These are phyloP conservation scores for Ephestia elutella DNA, from an alignment of 1,140 invertebrate species.

Conservation along the genomic window DNA sequence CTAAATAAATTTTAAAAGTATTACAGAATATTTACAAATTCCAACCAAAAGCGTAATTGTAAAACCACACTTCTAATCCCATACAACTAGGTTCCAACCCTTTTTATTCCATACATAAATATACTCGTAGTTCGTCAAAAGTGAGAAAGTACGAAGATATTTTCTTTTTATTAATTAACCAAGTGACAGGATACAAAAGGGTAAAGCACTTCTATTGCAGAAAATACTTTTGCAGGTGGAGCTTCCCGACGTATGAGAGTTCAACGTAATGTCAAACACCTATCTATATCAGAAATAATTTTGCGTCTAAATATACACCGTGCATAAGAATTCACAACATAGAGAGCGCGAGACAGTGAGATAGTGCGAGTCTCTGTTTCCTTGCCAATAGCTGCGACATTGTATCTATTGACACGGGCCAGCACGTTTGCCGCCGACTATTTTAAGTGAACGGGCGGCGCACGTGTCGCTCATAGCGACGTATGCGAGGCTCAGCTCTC, in stretches of 20 bases:
- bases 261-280: constrained; percentile 74
- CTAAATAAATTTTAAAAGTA: too few species aligned
- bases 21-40: too few species aligned
- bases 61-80: too few species aligned
- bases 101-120: too few species aligned
- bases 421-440: constrained; percentile 56
- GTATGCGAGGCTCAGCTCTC: constrained; percentile 21
- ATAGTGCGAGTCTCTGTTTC: constrained; percentile 70
- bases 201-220: neutral
- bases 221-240: constrained; percentile 68
- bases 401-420: constrained; percentile 68
- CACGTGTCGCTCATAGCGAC: constrained; percentile 35
- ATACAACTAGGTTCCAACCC: too few species aligned
- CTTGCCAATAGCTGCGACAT: constrained; percentile 71
- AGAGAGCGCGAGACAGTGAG: constrained; percentile 69
- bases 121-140: too few species aligned
- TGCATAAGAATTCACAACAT: constrained; percentile 73
- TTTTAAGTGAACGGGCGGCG: constrained; percentile 53
- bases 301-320: constrained; percentile 70
- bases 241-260: constrained; percentile 69
- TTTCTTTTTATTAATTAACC: too few species aligned
- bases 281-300: constrained; percentile 74
- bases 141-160: too few species aligned
- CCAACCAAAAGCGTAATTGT: too few species aligned
- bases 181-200: too few species aligned